Evolutionary conservation across 1,140 invertebrate genomes (phyloP), one percentile per base, ranked within the genome.

Genomic region (Papilio xuthus): DNA sequence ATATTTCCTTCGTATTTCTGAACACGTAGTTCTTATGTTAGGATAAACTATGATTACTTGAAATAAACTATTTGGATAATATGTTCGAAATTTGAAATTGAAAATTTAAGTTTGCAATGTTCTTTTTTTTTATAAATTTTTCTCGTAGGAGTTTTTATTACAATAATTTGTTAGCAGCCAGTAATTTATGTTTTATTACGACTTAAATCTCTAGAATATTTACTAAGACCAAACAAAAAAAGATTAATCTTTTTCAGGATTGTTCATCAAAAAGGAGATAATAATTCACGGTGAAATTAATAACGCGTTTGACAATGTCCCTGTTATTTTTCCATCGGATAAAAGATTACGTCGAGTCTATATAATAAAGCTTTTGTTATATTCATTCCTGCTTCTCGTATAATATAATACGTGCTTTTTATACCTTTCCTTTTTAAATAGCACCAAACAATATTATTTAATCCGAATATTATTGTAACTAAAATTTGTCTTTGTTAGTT

Each of bases 271-370:
- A 67, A 3, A 7, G 12, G 26, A 67, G 60, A 67, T 67, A 53
- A 53, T 53, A 67, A 67, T 67, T 67, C 60, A 67, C 26, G 26
- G 23, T 67, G 32, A 67, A 67, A 67, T 67, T 67, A 67, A 67
- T 28, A 67, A 67, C 60, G 60, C 60, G 26, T 67, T 67, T 67
- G 60, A 67, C 60, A 67, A 67, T 28, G 60, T 67, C 60, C 26
- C 60, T 28, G 60, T 67, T 67, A 67, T 67, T 67, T 67, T 67
- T 67, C 60, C 60, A 67, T 67, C 23, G 60, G 60, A 67, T 67
- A 67, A 67, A 67, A 67, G 60, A 63, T 63, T 63, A 63, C 60
- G 26, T 12, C 60, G 23, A 63, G 12, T 13, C 20, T 60, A 28
- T 63, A 63, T 63, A 63, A 63, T 63, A 63, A 63, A 63, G 60